Conservation (phyloP, 2,113 vertebrate genomes). For the Rhinoderma darwinii region DNA sequence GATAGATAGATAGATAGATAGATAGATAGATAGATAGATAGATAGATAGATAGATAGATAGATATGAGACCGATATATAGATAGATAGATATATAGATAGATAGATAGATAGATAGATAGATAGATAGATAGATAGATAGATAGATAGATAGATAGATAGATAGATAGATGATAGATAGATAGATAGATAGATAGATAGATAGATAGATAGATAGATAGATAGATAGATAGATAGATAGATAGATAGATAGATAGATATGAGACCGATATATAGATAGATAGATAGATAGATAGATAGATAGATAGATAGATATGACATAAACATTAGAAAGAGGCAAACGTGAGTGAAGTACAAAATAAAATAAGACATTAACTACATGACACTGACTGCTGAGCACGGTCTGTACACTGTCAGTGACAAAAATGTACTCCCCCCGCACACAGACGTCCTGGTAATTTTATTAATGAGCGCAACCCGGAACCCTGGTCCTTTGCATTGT, state of each 20-base stretch:
- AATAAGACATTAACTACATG: background rate
- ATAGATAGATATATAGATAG: background rate
- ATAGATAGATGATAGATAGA: background rate
- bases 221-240: background rate
- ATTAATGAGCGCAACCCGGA: conserved; percentile 37
- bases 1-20: background rate
- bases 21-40: background rate
- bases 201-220: background rate
- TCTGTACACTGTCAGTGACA: conserved; percentile 3
- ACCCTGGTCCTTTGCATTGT: conserved; percentile 44
- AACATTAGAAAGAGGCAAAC: background rate
- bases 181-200: conserved; percentile 6
- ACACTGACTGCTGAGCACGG: background rate
- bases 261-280: background rate
- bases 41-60: background rate
- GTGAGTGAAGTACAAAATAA: background rate
- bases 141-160: conserved; percentile 20
- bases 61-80: background rate
- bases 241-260: background rate
- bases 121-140: conserved; percentile 2
- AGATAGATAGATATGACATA: background rate
- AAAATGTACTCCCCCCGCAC: background rate
- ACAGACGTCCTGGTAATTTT: conserved; percentile 45
- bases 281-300: background rate
- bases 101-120: conserved; percentile 31